phyloP scores from a whole-genome alignment of 2,113 vertebrate genomes.

The Ptychochromis oligacanthus region DNA sequence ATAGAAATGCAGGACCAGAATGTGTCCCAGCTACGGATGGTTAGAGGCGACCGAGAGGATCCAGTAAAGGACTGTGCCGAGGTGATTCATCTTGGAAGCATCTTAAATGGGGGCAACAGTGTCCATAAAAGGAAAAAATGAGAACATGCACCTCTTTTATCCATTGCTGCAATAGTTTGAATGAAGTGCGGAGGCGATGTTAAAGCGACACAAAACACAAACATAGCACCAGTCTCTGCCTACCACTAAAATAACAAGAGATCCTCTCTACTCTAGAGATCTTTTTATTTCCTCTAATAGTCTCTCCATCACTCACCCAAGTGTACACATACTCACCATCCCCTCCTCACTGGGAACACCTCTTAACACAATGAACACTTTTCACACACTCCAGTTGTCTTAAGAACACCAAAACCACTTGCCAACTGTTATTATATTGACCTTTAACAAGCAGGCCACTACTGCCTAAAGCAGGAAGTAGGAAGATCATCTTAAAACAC shows the following conservation, averaged over 20 bases:
- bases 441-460: not conserved
- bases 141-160: constrained; percentile 6
- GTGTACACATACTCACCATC: not conserved
- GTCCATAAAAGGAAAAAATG: constrained; percentile 47
- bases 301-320: not conserved
- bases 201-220: constrained; percentile 49
- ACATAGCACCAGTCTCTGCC: constrained; percentile 25
- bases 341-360: not conserved
- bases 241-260: constrained; percentile 40
- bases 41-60: not conserved
- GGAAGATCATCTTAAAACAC: not conserved
- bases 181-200: constrained; percentile 27
- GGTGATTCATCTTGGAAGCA: constrained; percentile 54
- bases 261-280: not conserved
- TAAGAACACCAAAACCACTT: not conserved
- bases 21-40: constrained; percentile 29
- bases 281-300: not conserved
- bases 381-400: not conserved
- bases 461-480: not conserved
- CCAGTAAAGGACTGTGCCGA: constrained; percentile 32
- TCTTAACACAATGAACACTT: constrained; percentile 41
- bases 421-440: not conserved
- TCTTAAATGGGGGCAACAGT: constrained; percentile 32
- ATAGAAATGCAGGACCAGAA: constrained; percentile 39
- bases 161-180: constrained; percentile 33